A percentile compares a stretch with the other conserved stretches of the same genome.
Conservation (phyloP, 2,797 vertebrate species). For the Acipenser transmontanus region DNA sequence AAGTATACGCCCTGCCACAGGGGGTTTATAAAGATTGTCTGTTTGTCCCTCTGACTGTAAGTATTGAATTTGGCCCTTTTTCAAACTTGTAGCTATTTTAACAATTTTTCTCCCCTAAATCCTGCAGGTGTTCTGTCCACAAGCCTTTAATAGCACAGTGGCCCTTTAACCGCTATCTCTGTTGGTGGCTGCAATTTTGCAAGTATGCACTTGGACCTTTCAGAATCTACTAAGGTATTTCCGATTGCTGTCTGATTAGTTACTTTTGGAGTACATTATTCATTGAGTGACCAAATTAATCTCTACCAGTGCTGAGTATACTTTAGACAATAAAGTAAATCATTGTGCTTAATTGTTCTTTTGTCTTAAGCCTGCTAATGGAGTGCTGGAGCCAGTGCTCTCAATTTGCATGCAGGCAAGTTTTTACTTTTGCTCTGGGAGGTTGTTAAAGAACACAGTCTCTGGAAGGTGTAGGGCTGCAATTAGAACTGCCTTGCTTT, state of each 20-base stretch:
- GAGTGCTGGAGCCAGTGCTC: conserved; percentile 19
- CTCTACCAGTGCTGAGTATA: conserved; percentile 19
- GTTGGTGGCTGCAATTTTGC: no score
- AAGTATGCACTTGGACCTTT: conserved; percentile 2
- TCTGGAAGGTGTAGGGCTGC: conserved; percentile 3
- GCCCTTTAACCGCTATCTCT: no score
- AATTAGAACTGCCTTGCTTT: conserved; percentile 20
- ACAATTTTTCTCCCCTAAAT: no score
- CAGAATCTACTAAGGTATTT: conserved; percentile 21
- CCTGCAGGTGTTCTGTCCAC: no score
- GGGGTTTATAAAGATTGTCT: no score
- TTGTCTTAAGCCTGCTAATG: conserved; percentile 30
- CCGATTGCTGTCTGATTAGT: conserved; percentile 12
- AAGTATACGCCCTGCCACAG: no score
- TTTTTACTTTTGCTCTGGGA: neutral
- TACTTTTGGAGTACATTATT: conserved; percentile 37
- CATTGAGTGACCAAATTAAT: conserved; percentile 30
- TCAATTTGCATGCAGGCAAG: neutral
- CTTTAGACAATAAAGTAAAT: conserved; percentile 33
- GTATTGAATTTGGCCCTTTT: no score
- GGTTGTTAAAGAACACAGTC: conserved; percentile 17
- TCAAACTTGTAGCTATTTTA: no score
- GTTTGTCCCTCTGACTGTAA: no score
- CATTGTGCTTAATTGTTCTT: conserved; percentile 33
- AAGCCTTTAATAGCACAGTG: no score